Evolutionary conservation across 2,888 invertebrate species (phyloP), one percentile per base, ranked within the genome.

Genomic region (Rhingia campestris): DNA sequence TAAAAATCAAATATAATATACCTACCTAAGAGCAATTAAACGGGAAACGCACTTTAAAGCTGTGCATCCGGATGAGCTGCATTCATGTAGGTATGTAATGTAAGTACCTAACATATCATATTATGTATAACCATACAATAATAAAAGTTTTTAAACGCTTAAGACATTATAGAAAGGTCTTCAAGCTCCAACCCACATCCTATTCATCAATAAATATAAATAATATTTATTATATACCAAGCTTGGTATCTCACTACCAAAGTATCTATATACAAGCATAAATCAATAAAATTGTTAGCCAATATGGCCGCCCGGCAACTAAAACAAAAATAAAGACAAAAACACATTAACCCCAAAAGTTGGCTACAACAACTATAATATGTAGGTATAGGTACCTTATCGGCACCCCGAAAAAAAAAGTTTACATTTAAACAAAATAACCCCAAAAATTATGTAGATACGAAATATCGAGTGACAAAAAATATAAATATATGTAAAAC

Each of bases 251-350:
- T 1, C 6, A 6, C 39, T 10, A 39, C 39, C 39, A 39, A 39
- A 39, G 4, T 61, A 53, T 43, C 47, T 66, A 66, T 53, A 70
- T 75, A 74, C 53, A 84, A 73, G 69, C 22, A 22, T 64, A 84
- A 80, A 84, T 84, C 79, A 74, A 84, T 84, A 84, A 80, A 75
- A 73, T 79, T 82, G 82, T 82, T 82, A 79, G 33, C 73, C 77
- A 82, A 82, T 56, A 82, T 82, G 82, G 82, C 82, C 82, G 82
- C 82, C 79, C 73, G 43, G 56, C 82, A 74, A 82, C 72, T 77
- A 72, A 30, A 59, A 53, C 39, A 56, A 69, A 47, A 70, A 49
- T 35, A 47, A 67, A n/a, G n/a, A n/a, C n/a, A n/a, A n/a, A n/a
- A 45, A 63, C 22, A 51, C 41, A 59, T 49, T 53, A 56, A 67